Percentiles rank a stretch among this genome's conserved stretches.
phyloP scores from a whole-genome alignment of 2,888 invertebrate genomes.

The Eudasyphora cyanicolor region DNA sequence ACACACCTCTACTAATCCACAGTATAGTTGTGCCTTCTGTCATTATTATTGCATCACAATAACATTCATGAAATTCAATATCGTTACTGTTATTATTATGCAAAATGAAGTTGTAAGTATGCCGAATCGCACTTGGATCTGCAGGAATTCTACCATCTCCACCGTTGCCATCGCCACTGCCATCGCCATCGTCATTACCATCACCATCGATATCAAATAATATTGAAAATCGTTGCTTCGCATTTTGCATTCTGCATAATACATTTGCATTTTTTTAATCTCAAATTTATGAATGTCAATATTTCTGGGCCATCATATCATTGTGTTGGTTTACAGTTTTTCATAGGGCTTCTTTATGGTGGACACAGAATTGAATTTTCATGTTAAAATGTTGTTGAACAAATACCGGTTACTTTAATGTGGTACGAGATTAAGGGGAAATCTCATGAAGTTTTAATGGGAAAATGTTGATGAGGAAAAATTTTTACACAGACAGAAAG shows the following conservation, averaged over 20 bases:
- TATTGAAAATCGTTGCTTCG: not conserved
- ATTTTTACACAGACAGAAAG: too few relatives aligned
- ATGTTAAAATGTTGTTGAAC: too few relatives aligned
- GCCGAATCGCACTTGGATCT: not conserved
- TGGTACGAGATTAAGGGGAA: not conserved
- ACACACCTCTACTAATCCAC: not conserved
- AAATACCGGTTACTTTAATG: not conserved
- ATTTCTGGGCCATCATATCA: slow-evolving; percentile 61
- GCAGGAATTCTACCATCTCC: not conserved
- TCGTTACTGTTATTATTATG: slow-evolving; percentile 46
- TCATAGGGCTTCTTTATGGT: not conserved
- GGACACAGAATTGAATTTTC: not conserved
- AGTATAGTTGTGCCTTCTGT: not conserved
- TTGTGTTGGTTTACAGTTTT: not conserved
- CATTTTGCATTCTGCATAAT: slow-evolving; percentile 2
- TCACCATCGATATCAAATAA: not conserved
- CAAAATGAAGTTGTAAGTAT: not conserved
- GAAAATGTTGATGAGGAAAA: too few relatives aligned
- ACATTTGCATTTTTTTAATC: slow-evolving; percentile 44
- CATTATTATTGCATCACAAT: slow-evolving; percentile 11
- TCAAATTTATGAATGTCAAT: slow-evolving; percentile 57
- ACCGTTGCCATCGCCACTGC: not conserved
- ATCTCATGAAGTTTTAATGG: too few relatives aligned
- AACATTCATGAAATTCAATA: slow-evolving; percentile 56
- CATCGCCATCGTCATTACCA: not conserved